These are phyloP conservation scores for Riptortus pedestris DNA, from an alignment of 1,140 invertebrate genomes.

Conservation along the genomic window DNA sequence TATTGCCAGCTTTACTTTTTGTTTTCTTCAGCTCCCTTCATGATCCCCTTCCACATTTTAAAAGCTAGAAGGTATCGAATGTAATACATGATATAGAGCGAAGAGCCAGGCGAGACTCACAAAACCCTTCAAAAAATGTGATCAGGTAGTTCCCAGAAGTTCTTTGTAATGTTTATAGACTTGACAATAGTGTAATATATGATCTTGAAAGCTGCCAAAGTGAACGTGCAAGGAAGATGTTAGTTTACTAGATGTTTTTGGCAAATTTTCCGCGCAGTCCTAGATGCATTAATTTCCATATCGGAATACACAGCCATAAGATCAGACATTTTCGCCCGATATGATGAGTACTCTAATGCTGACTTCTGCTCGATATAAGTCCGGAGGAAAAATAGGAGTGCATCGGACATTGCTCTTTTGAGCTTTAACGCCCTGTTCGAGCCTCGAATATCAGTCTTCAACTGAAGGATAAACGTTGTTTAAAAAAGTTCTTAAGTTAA, in stretches of 20 bases:
- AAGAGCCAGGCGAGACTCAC: constrained; percentile 9
- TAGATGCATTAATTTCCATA: constrained; percentile 41
- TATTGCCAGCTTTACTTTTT: constrained; percentile 18
- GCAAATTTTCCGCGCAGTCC: constrained; percentile 36
- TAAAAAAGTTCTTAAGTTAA: too few species aligned
- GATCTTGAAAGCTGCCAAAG: constrained; percentile 34
- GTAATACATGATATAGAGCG: constrained; percentile 25
- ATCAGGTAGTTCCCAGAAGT: constrained; percentile 30
- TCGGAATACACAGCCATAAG: constrained; percentile 41
- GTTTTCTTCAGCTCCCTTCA: constrained; percentile 24
- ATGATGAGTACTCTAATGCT: constrained; percentile 36
- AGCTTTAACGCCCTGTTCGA: constrained; percentile 38
- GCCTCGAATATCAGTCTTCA: constrained; percentile 38
- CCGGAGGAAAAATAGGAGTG: constrained; percentile 40
- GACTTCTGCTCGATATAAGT: constrained; percentile 37
- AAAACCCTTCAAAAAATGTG: constrained; percentile 29
- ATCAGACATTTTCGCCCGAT: constrained; percentile 41
- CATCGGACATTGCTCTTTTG: constrained; percentile 39
- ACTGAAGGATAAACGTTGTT: constrained; percentile 35
- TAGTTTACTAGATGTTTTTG: constrained; percentile 39
- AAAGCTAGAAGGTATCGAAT: constrained; percentile 30
- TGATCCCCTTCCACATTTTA: constrained; percentile 31
- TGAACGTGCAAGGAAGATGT: constrained; percentile 39
- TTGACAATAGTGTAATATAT: constrained; percentile 32
- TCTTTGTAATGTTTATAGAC: constrained; percentile 28